Percentiles rank a stretch among this genome's conserved stretches.
These are phyloP conservation scores for Allygus modestus DNA, from an alignment of 2,888 invertebrate genomes.

Conservation along the genomic window DNA sequence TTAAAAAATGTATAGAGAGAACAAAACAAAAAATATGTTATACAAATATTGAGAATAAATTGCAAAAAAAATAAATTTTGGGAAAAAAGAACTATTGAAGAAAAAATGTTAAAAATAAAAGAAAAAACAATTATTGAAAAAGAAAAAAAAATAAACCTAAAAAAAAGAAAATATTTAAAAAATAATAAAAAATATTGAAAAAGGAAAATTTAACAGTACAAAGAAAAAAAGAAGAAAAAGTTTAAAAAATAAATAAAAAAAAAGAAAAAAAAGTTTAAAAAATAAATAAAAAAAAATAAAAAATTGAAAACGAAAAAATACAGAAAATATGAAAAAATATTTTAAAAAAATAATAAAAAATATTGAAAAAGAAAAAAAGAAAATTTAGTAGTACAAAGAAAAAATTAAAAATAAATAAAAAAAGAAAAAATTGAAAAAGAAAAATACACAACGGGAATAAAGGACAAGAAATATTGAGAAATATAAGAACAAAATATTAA, in stretches of 20 bases:
- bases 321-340: neutral
- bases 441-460: constrained; percentile 14
- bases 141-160: neutral
- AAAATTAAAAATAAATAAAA: constrained; percentile 16
- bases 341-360: neutral
- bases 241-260: too few relatives aligned
- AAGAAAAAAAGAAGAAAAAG: neutral
- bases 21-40: neutral
- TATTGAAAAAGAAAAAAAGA: neutral
- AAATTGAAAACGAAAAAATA: neutral
- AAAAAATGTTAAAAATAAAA: neutral
- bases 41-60: neutral
- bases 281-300: neutral
- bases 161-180: neutral
- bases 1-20: neutral
- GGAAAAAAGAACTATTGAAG: neutral
- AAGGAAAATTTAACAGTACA: neutral
- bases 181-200: neutral
- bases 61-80: neutral
- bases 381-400: neutral
- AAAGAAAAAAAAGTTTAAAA: too few relatives aligned
- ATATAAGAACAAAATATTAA: constrained; percentile 3
- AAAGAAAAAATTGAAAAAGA: neutral
- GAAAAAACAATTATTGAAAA: neutral
- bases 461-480: constrained; percentile 6